Base-by-base conservation (phyloP, 2,113 vertebrate genomes). In the Tamias sibiricus region DNA sequence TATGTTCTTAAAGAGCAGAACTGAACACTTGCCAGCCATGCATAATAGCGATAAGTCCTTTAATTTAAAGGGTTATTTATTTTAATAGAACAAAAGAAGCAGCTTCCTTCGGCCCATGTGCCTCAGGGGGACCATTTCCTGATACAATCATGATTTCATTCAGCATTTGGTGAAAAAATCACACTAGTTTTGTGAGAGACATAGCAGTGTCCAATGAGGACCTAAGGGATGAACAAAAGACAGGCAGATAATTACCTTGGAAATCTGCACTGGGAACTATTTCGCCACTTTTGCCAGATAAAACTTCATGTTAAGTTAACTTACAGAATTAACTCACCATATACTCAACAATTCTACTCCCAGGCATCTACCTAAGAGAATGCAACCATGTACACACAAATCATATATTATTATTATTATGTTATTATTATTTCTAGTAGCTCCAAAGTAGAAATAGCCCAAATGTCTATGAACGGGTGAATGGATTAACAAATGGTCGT, bases 251-350 rank as follows among this genome's bases (percentile, higher is more conserved):
- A 72, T 74, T 82, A 28, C 64, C 3, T 20, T 94, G 12, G 69
- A 47, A 77, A 28, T 83, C 57, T 42, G 40, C 42, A n/a, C 40
- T 64, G 68, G 94, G 49, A 87, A 62, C 47, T 82, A 32, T 81
- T 86, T 89, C 24, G 32, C 30, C 77, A 66, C n/a, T 83, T 47
- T 84, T 52, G 9, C 44, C 90, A 80, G 24, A 28, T 81, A 87
- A 92, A 81, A 88, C n/a, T 89, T 75, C 26, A 75, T 86, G 32
- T 42, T 92, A 88, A 75, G n/a, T 77, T 77, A 77, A 83, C 59
- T 87, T 77, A 54, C 71, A 85, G 64, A 77, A 28, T 13, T 90
- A 74, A 75, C 32, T 92, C 62, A 83, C 32, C 35, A 64, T 28
- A 66, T n/a, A 40, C 0, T 1, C 19, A 88, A 44, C 12, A 91